Evolutionary conservation across 92 coral and sea anemone genomes (phyloP).

Genomic region (Actinernus sp.): DNA sequence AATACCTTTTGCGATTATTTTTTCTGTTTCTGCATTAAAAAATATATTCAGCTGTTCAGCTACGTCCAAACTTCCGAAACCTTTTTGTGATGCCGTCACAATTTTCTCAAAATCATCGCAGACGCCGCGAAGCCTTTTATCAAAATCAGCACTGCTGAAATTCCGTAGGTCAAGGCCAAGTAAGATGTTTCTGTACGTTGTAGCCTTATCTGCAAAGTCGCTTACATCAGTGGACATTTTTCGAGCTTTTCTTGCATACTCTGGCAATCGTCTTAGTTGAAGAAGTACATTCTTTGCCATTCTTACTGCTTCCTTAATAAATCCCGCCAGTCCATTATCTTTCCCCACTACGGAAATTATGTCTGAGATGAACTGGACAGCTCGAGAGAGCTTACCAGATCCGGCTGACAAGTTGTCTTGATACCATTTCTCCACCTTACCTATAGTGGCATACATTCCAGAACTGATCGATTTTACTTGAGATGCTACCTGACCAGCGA

Average conservation of each 20-base stretch:
- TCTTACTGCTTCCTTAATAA: constrained; percentile 45
- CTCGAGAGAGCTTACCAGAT: constrained; percentile 59
- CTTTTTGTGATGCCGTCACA: constrained; percentile 31
- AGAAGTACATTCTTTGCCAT: constrained; percentile 37
- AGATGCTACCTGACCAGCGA: constrained; percentile 54
- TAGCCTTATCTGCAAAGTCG: constrained; percentile 60
- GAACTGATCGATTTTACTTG: constrained; percentile 37
- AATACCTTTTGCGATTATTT: constrained; percentile 44
- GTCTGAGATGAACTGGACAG: constrained; percentile 57
- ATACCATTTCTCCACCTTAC: constrained; percentile 72
- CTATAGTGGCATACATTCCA: constrained; percentile 47
- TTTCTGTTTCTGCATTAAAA: constrained; percentile 67
- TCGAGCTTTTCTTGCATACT: constrained; percentile 64
- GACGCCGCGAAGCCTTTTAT: constrained; percentile 35
- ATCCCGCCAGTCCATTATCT: constrained; percentile 56
- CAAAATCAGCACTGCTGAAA: constrained; percentile 53
- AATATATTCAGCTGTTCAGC: constrained; percentile 42
- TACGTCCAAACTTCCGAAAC: constrained; percentile 47
- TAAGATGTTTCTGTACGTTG: constrained; percentile 38
- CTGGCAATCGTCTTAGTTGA: constrained; percentile 63
- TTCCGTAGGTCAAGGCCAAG: constrained; percentile 57
- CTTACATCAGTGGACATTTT: constrained; percentile 63
- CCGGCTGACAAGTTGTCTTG: constrained; percentile 55
- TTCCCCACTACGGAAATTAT: constrained; percentile 64
- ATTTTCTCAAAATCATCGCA: constrained; percentile 67